A percentile compares a stretch with the other conserved stretches of the same genome.
These are phyloP conservation scores for Paedocypris micromegethes DNA, from an alignment of 2,797 vertebrate genomes.

Conservation along the genomic window DNA sequence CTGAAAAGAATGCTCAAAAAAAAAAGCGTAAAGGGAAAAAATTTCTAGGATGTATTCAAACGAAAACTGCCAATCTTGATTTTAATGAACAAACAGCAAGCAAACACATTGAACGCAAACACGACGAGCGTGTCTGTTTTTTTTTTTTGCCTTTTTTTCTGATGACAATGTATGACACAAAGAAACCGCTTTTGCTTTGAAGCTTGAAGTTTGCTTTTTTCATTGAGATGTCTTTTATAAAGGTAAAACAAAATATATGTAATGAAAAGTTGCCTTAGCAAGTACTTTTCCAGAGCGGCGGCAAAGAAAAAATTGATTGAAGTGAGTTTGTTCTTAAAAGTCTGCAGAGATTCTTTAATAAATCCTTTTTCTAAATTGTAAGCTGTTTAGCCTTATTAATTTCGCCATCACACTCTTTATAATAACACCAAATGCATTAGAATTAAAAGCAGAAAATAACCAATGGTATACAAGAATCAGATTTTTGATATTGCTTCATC, in stretches of 20 bases:
- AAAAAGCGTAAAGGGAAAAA: slow-evolving; percentile 36
- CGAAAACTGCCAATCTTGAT: slow-evolving; percentile 32
- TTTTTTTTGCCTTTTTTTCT: slow-evolving; percentile 44
- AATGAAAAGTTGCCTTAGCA: slow-evolving; percentile 14
- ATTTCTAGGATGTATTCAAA: slow-evolving; percentile 32
- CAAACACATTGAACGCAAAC: slow-evolving; percentile 43
- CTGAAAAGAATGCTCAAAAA: slow-evolving; percentile 12
- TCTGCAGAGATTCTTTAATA: slow-evolving; percentile 26
- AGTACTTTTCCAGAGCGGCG: slow-evolving; percentile 23
- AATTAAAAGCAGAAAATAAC: background rate
- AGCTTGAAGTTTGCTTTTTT: slow-evolving; percentile 39
- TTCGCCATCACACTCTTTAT: slow-evolving; percentile 8
- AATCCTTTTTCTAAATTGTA: slow-evolving; percentile 26
- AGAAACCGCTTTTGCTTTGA: slow-evolving; percentile 48
- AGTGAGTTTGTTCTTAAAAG: slow-evolving; percentile 33
- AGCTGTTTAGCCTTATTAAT: slow-evolving; percentile 19
- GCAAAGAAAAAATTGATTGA: slow-evolving; percentile 13
- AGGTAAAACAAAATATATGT: slow-evolving; percentile 19
- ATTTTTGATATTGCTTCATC: no score
- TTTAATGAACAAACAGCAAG: slow-evolving; percentile 46
- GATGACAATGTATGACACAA: slow-evolving; percentile 43
- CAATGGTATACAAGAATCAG: no score
- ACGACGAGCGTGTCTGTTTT: slow-evolving; percentile 39
- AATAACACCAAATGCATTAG: slow-evolving; percentile 17
- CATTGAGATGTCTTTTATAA: slow-evolving; percentile 33